These are phyloP conservation scores for Anabacerthia variegaticeps DNA, from an alignment of 2,797 vertebrate species.

Conservation along the genomic window DNA sequence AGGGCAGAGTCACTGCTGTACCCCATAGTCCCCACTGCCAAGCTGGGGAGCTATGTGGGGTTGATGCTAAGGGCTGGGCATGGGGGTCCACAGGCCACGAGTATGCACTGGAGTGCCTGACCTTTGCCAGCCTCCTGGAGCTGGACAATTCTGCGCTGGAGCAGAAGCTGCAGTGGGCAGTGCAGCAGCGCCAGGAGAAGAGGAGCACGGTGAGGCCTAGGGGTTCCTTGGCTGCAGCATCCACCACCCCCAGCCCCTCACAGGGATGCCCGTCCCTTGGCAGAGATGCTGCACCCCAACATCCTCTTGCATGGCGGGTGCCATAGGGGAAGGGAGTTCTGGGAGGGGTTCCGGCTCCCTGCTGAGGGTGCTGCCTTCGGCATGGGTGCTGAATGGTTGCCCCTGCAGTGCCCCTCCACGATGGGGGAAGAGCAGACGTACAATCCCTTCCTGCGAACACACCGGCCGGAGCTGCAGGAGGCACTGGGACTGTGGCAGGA, in stretches of 20 bases:
- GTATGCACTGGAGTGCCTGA: conserved; percentile 93
- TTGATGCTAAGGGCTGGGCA: rapidly evolving
- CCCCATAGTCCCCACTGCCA: background rate
- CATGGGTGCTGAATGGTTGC: background rate
- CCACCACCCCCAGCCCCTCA: background rate
- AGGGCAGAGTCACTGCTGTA: background rate
- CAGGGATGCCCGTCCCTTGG: background rate
- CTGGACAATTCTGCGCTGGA: conserved; percentile 84
- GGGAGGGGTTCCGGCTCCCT: background rate
- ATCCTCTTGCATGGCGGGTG: background rate
- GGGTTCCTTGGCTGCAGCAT: background rate
- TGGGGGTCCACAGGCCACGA: conserved; percentile 84
- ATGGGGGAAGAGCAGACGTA: conserved; percentile 91
- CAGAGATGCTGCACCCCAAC: background rate
- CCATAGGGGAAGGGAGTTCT: background rate
- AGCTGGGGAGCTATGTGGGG: rapidly evolving
- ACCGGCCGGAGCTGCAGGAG: conserved; percentile 83
- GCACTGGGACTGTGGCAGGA: conserved; percentile 84
- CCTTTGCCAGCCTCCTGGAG: conserved; percentile 91
- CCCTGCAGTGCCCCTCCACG: conserved; percentile 88
- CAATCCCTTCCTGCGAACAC: conserved; percentile 93
- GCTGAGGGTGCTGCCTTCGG: rapidly evolving
- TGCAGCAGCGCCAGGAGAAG: conserved; percentile 83
- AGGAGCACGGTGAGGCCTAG: conserved; percentile 80
- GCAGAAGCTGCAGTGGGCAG: conserved; percentile 88